Evolutionary conservation across 2,113 vertebrate species (phyloP).

Genomic region (Pteruthius melanotis): DNA sequence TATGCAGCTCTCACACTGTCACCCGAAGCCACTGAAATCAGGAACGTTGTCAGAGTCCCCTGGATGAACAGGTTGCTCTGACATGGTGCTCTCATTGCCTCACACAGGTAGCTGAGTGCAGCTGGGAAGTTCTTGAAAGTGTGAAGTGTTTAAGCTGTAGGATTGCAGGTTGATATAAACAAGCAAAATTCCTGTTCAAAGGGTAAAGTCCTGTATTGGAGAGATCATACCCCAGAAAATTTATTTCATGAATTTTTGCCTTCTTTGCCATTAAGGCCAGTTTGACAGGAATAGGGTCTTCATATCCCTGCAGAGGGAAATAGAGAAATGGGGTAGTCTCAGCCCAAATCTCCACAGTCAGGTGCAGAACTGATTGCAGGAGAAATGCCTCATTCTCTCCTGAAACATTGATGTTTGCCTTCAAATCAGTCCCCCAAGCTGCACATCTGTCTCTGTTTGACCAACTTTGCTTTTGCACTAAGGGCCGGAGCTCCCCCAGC

Average conservation of each 20-base stretch:
- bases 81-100: not conserved
- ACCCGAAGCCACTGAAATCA: accelerated
- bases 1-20: not conserved
- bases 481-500: not conserved
- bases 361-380: not conserved
- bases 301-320: not conserved
- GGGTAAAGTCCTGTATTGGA: not conserved
- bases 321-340: not conserved
- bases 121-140: not conserved
- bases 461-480: not conserved
- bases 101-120: not conserved
- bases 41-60: not conserved
- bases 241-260: not conserved
- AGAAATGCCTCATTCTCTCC: not conserved
- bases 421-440: not conserved
- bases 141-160: not conserved
- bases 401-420: not conserved
- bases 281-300: not conserved
- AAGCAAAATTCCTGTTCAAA: not conserved
- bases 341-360: not conserved
- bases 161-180: not conserved
- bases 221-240: not conserved
- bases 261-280: not conserved
- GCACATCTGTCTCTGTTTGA: not conserved
- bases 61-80: not conserved